Conservation (phyloP, 2,888 invertebrate genomes). For the Unio delphinus region DNA sequence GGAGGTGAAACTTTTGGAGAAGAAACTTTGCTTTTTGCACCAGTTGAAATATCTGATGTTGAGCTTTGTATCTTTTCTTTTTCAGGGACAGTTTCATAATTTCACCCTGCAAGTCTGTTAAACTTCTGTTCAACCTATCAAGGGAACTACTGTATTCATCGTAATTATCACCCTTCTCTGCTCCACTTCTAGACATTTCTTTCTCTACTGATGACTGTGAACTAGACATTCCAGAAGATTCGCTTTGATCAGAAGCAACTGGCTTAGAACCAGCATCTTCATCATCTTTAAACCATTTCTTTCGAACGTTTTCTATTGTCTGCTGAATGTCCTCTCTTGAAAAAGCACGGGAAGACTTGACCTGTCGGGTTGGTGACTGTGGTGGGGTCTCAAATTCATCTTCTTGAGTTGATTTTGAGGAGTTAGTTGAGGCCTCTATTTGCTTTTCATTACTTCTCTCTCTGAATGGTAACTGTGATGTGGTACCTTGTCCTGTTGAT, state of each 20-base stretch:
- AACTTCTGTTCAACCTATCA: constrained; percentile 83
- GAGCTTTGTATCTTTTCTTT: too few species aligned
- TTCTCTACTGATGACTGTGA: constrained; percentile 12
- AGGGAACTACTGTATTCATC: constrained; percentile 63
- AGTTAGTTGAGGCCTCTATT: too few species aligned
- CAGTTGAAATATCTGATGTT: too few species aligned
- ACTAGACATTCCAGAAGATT: constrained; percentile 15
- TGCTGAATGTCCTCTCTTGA: constrained; percentile 63
- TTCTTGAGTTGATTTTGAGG: too few species aligned
- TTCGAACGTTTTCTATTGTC: constrained; percentile 61
- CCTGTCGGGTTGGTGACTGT: constrained; percentile 8
- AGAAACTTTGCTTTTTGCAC: too few species aligned
- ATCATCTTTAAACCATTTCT: constrained; percentile 60
- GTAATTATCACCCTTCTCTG: constrained; percentile 18
- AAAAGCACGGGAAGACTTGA: constrained; percentile 36
- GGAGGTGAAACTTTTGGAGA: too few species aligned
- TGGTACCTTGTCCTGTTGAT: too few species aligned
- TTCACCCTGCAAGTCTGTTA: too few species aligned
- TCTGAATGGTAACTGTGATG: too few species aligned
- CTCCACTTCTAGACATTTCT: not conserved
- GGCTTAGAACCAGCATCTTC: constrained; percentile 17
- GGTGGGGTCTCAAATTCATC: too few species aligned
- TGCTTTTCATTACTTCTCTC: too few species aligned
- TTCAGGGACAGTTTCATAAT: too few species aligned
- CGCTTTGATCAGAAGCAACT: constrained; percentile 1